Evolutionary conservation across 2,888 invertebrate genomes (phyloP).

Genomic region (Clistopyga incitator): DNA sequence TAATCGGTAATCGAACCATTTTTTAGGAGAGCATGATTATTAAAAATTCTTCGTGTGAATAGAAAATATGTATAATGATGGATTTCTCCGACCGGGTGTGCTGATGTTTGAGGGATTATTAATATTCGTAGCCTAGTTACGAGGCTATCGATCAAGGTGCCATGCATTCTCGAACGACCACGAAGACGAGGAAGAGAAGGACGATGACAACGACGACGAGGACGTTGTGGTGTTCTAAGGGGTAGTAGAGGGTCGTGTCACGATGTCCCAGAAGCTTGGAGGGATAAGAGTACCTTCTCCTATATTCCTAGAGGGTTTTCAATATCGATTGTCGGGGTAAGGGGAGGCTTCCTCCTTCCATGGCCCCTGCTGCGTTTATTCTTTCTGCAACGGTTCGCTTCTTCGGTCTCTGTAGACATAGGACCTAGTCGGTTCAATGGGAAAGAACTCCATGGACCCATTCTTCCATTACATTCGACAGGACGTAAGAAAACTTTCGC

Average conservation of each 20-base stretch:
- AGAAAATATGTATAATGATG: conserved; percentile 34
- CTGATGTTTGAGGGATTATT: conserved; percentile 57
- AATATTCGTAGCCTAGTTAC: conserved; percentile 64
- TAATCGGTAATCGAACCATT: background rate
- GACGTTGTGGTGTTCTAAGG: conserved; percentile 36
- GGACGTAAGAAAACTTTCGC: conserved; percentile 34
- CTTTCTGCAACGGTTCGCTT: background rate
- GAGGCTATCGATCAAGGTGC: conserved; percentile 56
- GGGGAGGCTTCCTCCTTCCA: conserved; percentile 1
- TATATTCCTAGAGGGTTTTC: conserved; percentile 36
- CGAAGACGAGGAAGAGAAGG: conserved; percentile 22
- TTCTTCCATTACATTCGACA: conserved; percentile 43
- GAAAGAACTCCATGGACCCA: conserved; percentile 32
- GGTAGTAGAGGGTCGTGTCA: conserved; percentile 39
- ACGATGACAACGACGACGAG: conserved; percentile 34
- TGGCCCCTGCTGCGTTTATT: conserved; percentile 26
- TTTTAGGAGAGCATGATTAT: conserved; percentile 12
- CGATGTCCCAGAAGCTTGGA: conserved; percentile 36
- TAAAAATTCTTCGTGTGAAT: conserved; percentile 33
- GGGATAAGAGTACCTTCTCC: conserved; percentile 15
- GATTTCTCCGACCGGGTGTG: conserved; percentile 15
- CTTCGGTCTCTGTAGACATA: conserved; percentile 28
- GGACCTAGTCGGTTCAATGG: conserved; percentile 31
- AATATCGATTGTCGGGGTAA: conserved; percentile 36
- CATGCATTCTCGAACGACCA: conserved; percentile 56